phyloP scores from a whole-genome alignment of 30 jellyfish, hydroid and myxozoan genomes.

The Cassiopea xamachana region DNA sequence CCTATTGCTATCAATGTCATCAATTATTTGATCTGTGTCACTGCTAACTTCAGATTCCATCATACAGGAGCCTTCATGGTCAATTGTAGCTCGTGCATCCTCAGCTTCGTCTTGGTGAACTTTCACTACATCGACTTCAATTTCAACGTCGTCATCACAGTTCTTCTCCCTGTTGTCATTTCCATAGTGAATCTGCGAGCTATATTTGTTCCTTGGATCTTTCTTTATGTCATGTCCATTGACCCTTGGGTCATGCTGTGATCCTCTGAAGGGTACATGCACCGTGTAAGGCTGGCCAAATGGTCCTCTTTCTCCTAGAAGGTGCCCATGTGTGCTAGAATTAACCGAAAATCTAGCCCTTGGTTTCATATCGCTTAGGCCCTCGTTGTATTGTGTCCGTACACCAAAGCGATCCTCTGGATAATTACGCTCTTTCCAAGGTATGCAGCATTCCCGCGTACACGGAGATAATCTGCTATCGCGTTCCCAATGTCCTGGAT shows the following conservation, averaged over 20 bases:
- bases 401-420: constrained; percentile 6
- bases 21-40: background rate
- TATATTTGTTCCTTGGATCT: background rate
- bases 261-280: background rate
- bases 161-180: background rate
- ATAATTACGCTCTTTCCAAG: constrained; percentile 28
- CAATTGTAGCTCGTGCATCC: background rate
- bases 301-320: background rate
- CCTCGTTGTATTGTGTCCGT: background rate
- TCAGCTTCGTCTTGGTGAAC: constrained; percentile 1
- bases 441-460: constrained; percentile 62
- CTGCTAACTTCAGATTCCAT: background rate
- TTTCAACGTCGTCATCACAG: constrained; percentile 17
- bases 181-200: background rate
- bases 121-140: constrained; percentile 36
- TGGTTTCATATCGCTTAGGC: background rate
- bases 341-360: background rate
- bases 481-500: constrained; percentile 31
- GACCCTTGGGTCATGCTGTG: background rate
- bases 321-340: background rate
- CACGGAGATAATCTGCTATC: constrained; percentile 38
- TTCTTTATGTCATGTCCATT: background rate
- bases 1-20: background rate
- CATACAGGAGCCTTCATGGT: background rate
- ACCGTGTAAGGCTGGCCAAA: background rate